Evolutionary conservation across 1,140 invertebrate species (phyloP).

Genomic region (Antheraea pernyi): DNA sequence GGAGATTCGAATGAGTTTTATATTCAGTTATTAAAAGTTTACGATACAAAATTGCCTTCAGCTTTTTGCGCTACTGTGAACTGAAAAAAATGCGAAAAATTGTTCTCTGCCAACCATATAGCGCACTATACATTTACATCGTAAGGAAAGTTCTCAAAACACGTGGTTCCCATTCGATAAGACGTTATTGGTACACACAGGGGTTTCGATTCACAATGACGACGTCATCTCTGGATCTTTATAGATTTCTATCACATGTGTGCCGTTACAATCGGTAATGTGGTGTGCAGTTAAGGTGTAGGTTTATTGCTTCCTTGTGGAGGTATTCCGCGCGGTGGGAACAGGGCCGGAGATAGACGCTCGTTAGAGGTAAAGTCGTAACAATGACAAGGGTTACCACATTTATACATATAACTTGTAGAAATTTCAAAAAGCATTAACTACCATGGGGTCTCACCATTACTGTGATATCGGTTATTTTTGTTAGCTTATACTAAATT

Average conservation of each 20-base stretch:
- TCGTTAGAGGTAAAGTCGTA: slow-evolving; percentile 55
- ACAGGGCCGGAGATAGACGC: slow-evolving; percentile 67
- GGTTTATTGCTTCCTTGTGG: slow-evolving; percentile 74
- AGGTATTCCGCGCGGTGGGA: slow-evolving; percentile 51
- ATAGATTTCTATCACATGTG: slow-evolving; percentile 56
- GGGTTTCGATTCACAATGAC: slow-evolving; percentile 31
- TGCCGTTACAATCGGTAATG: slow-evolving; percentile 74
- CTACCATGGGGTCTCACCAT: background rate
- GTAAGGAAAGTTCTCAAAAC: background rate
- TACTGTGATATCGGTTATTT: background rate
- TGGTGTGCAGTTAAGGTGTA: slow-evolving; percentile 73
- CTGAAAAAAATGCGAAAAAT: background rate
- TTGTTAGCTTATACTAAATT: background rate
- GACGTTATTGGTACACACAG: slow-evolving; percentile 50
- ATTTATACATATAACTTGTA: background rate
- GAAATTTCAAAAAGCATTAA: background rate
- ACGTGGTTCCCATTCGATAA: slow-evolving; percentile 48
- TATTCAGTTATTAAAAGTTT: too few relatives aligned
- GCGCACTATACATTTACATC: background rate
- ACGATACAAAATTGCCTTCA: too few relatives aligned
- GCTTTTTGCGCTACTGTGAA: too few relatives aligned
- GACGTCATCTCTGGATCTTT: slow-evolving; percentile 38
- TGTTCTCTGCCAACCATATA: background rate
- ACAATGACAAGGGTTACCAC: slow-evolving; percentile 17
- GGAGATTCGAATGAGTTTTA: too few relatives aligned